Evolutionary conservation across 2,113 vertebrate species (phyloP).

Genomic region (Ctenomys sociabilis): DNA sequence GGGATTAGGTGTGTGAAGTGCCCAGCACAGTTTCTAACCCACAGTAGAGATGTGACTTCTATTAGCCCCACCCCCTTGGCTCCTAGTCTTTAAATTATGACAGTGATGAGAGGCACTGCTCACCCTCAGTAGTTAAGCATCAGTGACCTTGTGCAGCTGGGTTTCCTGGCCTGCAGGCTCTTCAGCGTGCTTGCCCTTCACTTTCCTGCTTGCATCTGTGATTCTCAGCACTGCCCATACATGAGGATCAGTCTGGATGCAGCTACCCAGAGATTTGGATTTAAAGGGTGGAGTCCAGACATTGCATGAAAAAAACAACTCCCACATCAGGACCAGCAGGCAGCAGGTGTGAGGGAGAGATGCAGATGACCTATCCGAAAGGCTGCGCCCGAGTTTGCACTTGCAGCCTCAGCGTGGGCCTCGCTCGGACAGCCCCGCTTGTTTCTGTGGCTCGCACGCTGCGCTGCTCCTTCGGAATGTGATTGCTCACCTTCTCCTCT

Average conservation of each 20-base stretch:
- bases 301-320: neutral
- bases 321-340: neutral
- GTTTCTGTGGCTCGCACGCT: neutral
- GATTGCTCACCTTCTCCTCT: neutral
- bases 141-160: neutral
- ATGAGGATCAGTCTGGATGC: neutral
- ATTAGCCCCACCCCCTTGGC: neutral
- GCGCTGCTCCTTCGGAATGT: rapidly evolving
- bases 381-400: neutral
- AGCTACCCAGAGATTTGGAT: neutral
- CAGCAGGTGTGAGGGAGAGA: neutral
- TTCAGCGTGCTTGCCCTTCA: neutral
- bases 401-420: neutral
- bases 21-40: neutral
- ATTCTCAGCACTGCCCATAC: neutral
- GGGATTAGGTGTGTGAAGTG: neutral
- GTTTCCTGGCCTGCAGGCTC: neutral
- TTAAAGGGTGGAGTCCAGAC: neutral
- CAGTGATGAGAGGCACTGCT: neutral
- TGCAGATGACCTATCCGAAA: neutral
- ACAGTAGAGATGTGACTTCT: neutral
- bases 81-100: neutral
- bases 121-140: neutral
- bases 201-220: neutral
- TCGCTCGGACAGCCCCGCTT: neutral